Conservation (phyloP, 1,140 invertebrate genomes). For the Drosophila suzukii region DNA sequence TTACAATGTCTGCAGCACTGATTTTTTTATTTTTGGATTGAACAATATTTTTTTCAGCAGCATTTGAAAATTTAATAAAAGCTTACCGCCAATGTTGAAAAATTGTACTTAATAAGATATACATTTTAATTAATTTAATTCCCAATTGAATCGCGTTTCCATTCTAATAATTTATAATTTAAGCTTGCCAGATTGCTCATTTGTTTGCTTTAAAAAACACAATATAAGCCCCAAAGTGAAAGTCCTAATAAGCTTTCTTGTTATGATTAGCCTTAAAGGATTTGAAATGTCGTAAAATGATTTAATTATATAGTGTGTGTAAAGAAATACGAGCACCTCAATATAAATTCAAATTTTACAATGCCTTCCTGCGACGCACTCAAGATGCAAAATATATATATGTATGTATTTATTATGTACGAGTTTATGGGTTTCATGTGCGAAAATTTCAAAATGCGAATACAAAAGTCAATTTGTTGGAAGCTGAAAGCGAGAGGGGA, state of each 20-base stretch:
- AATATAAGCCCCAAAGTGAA: neutral
- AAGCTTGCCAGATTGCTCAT: neutral
- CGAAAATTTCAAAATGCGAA: conserved; percentile 65
- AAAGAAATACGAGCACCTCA: conserved; percentile 46
- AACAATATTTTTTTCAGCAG: too few species aligned
- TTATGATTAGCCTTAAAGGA: conserved; percentile 23
- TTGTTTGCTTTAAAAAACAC: neutral
- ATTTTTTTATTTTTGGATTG: too few species aligned
- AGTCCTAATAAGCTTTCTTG: conserved; percentile 24
- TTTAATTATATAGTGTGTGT: conserved; percentile 65
- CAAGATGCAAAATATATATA: conserved; percentile 34
- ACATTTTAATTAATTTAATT: too few species aligned
- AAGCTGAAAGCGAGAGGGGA: conserved; percentile 20
- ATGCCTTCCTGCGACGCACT: neutral
- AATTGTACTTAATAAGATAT: too few species aligned
- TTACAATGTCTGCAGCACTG: too few species aligned
- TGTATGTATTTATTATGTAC: conserved; percentile 17
- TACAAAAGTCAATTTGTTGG: conserved; percentile 80
- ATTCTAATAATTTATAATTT: too few species aligned
- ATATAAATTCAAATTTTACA: conserved; percentile 79
- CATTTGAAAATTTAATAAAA: too few species aligned
- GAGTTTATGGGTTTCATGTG: conserved; percentile 39
- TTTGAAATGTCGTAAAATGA: conserved; percentile 64
- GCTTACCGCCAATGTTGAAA: too few species aligned
- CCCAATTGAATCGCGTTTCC: too few species aligned